A percentile compares a stretch with the other conserved stretches of the same genome.
Evolutionary conservation across 2,113 vertebrate genomes (phyloP).

Genomic region (Patagioenas fasciata): DNA sequence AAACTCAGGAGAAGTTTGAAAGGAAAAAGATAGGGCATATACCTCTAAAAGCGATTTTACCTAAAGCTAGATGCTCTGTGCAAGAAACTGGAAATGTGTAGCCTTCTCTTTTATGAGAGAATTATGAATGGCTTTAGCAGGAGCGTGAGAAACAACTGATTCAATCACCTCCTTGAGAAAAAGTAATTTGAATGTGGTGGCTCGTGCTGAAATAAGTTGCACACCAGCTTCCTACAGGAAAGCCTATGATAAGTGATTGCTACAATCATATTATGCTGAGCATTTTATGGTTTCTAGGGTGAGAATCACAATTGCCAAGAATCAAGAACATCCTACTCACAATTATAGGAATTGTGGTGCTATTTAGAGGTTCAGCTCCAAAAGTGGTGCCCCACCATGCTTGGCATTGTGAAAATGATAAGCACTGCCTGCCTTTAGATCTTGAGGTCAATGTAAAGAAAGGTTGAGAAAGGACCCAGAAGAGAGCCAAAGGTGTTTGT

Average conservation of each 20-base stretch:
- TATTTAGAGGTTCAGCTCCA: not conserved
- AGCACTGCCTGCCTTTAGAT: not conserved
- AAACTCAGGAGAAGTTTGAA: not conserved
- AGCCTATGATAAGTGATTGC: not conserved
- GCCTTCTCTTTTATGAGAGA: not conserved
- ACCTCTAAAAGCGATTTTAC: not conserved
- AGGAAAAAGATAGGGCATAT: not conserved
- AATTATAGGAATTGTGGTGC: not conserved
- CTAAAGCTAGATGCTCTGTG: not conserved
- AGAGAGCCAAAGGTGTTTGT: not conserved
- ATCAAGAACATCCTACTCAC: not conserved
- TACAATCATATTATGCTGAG: not conserved
- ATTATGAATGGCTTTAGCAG: constrained; percentile 1
- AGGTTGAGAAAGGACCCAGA: not conserved
- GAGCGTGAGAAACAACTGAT: constrained; percentile 7
- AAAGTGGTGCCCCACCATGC: not conserved
- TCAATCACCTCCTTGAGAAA: not conserved
- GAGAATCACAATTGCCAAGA: not conserved
- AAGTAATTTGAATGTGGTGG: not conserved
- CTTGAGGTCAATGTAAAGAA: not conserved
- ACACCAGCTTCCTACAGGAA: not conserved
- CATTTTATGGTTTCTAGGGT: not conserved
- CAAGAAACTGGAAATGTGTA: constrained; percentile 18
- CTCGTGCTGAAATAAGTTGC: not conserved
- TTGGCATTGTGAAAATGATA: not conserved